phyloP scores from a whole-genome alignment of 1,140 invertebrate genomes.

The Frieseomelitta varia region DNA sequence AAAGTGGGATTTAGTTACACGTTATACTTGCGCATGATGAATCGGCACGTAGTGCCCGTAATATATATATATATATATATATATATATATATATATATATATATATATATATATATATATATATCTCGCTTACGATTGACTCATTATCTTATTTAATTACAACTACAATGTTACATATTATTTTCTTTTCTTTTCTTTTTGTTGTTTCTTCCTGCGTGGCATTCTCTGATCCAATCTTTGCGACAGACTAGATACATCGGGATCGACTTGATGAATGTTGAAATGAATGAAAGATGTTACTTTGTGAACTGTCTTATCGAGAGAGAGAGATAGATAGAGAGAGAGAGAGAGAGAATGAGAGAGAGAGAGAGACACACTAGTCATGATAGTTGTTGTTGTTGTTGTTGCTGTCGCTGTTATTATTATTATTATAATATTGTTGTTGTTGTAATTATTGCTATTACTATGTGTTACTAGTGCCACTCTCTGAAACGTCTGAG shows the following conservation, averaged over 20 bases:
- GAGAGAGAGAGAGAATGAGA: conserved; percentile 56
- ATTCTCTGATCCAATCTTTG: not conserved
- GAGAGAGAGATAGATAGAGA: conserved; percentile 51
- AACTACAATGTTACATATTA: not conserved
- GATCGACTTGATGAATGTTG: conserved; percentile 39
- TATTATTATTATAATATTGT: conserved; percentile 71
- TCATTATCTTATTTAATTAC: not conserved
- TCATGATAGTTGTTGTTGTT: conserved; percentile 69
- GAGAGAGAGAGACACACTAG: conserved; percentile 59
- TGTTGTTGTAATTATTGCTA: conserved; percentile 72
- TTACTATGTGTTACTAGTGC: conserved; percentile 70
- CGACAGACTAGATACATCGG: conserved; percentile 23
- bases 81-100: too few species aligned
- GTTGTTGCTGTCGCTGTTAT: conserved; percentile 68
- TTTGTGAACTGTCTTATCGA: conserved; percentile 51
- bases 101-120: too few species aligned
- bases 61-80: not conserved
- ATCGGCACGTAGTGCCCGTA: not conserved
- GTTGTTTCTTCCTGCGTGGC: not conserved
- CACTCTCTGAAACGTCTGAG: conserved; percentile 46
- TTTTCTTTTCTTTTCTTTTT: not conserved
- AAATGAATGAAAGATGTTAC: conserved; percentile 51
- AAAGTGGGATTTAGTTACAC: not conserved
- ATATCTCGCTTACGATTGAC: conserved; percentile 18
- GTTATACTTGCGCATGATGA: conserved; percentile 13